These are phyloP conservation scores for Geotria australis DNA, from an alignment of 2,797 vertebrate genomes.

Conservation along the genomic window DNA sequence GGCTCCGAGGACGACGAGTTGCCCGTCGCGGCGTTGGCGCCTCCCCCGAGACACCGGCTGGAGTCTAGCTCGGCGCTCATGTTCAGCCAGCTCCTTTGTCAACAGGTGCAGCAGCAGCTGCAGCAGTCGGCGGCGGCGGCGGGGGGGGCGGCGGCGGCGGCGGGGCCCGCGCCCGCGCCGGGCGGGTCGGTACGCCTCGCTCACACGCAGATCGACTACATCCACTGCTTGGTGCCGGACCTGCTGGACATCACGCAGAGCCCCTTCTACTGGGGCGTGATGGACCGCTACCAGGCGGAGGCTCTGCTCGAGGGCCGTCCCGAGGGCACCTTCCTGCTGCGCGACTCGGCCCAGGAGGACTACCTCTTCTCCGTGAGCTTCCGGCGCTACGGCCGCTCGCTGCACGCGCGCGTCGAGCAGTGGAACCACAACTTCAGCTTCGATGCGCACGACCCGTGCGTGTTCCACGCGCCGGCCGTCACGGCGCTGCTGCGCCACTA, in stretches of 20 bases:
- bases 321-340: constrained; percentile 64
- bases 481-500: constrained; percentile 68
- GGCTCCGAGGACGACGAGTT: constrained; percentile 8
- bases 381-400: constrained; percentile 68
- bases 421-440: constrained; percentile 86
- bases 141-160: constrained; percentile 1
- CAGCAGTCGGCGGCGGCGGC: constrained; percentile 20
- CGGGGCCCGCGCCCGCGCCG: neutral
- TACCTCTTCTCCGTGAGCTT: constrained; percentile 91
- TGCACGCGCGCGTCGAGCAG: constrained; percentile 81
- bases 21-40: constrained; percentile 4
- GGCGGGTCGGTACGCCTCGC: neutral
- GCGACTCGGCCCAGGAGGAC: constrained; percentile 81
- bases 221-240: constrained; percentile 70
- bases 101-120: constrained; percentile 4
- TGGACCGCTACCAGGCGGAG: constrained; percentile 75
- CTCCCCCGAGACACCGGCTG: constrained; percentile 5
- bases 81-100: too few species aligned
- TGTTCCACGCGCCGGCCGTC: constrained; percentile 67
- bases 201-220: constrained; percentile 38
- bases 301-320: constrained; percentile 74
- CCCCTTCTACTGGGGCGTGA: constrained; percentile 75
- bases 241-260: constrained; percentile 88
- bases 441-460: constrained; percentile 68
- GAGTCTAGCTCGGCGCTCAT: constrained; percentile 6